phyloP scores from a whole-genome alignment of 2,888 invertebrate genomes.

The Metopia argyrocephala region DNA sequence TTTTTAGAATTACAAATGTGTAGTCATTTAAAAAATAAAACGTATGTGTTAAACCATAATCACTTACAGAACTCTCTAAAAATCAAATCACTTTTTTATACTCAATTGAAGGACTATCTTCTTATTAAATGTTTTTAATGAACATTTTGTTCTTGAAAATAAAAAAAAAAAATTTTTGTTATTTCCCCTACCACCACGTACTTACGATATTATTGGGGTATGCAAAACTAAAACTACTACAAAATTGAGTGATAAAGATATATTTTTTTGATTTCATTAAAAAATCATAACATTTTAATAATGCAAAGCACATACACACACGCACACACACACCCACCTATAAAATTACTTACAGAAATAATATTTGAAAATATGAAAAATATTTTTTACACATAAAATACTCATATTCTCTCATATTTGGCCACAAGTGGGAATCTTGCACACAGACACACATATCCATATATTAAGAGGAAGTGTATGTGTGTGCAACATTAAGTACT shows the following conservation, averaged over 20 bases:
- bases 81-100: no score
- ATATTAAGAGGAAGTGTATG: not conserved
- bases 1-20: no score
- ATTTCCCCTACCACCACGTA: no score
- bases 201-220: no score
- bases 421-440: not conserved
- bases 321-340: constrained; percentile 4
- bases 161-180: no score
- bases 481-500: constrained; percentile 43
- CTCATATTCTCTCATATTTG: not conserved
- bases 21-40: no score
- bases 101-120: no score
- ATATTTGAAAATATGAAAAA: constrained; percentile 17
- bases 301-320: constrained; percentile 37
- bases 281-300: constrained; percentile 59
- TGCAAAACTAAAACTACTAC: constrained; percentile 3
- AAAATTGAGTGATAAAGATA: constrained; percentile 45
- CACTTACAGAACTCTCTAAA: no score
- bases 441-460: not conserved
- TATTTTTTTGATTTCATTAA: constrained; percentile 42
- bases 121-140: no score
- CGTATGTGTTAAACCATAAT: no score
- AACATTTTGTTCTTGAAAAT: no score
- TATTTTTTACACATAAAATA: constrained; percentile 18
- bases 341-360: constrained; percentile 13